Evolutionary conservation across 2,113 vertebrate species (phyloP).

Genomic region (Irena cyanogastra): DNA sequence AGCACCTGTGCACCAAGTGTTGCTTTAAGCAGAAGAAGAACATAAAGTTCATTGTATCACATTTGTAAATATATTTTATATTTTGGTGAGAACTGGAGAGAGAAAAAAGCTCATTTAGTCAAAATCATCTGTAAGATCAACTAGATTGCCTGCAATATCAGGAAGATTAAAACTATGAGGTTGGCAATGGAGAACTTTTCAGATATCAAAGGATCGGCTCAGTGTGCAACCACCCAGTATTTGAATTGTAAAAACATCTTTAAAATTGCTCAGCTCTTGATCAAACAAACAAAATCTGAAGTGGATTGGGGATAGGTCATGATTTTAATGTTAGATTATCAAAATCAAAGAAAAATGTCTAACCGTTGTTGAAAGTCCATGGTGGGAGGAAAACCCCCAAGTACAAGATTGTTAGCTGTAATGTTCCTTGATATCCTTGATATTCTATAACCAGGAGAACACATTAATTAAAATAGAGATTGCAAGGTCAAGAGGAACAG

Average conservation of each 20-base stretch:
- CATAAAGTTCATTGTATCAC: neutral
- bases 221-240: neutral
- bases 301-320: neutral
- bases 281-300: neutral
- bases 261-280: neutral
- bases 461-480: neutral
- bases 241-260: neutral
- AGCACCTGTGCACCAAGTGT: neutral
- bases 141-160: neutral
- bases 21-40: neutral
- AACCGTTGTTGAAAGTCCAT: neutral
- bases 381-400: neutral
- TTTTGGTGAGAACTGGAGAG: neutral
- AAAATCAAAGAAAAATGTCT: neutral
- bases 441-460: neutral
- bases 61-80: neutral
- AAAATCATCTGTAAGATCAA: neutral
- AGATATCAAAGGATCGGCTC: neutral
- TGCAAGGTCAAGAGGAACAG: neutral
- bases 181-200: neutral
- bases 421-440: neutral
- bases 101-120: neutral
- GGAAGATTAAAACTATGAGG: neutral
- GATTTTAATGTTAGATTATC: neutral
- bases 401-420: neutral